These are phyloP conservation scores for Drosophila cracens DNA, from an alignment of 2,888 invertebrate genomes.

Conservation along the genomic window DNA sequence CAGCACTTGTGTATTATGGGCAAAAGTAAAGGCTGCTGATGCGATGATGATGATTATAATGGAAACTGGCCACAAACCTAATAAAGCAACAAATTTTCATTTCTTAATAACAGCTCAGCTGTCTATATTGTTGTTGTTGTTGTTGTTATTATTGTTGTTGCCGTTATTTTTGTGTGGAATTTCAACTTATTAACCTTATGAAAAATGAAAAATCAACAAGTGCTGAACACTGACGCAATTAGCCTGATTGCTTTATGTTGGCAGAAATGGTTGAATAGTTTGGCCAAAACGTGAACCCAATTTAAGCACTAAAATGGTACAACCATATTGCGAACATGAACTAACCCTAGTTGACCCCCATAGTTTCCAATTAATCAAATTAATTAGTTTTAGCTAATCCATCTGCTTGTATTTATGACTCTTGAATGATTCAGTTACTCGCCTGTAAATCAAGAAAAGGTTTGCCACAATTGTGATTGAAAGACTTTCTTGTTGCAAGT, in stretches of 20 bases:
- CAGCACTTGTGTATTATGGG: slow-evolving; percentile 50
- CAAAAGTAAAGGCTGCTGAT: slow-evolving; percentile 57
- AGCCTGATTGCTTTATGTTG: slow-evolving; percentile 37
- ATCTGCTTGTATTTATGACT: no score
- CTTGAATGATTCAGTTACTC: neutral
- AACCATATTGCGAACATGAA: neutral
- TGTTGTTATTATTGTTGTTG: slow-evolving; percentile 8
- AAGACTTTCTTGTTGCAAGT: neutral
- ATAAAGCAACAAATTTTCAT: slow-evolving; percentile 81
- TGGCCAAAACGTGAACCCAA: slow-evolving; percentile 14
- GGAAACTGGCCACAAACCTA: slow-evolving; percentile 49
- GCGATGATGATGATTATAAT: slow-evolving; percentile 54
- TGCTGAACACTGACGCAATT: slow-evolving; percentile 36
- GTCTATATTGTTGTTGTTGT: slow-evolving; percentile 1
- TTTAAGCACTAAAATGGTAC: slow-evolving; percentile 17
- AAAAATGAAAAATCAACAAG: slow-evolving; percentile 60
- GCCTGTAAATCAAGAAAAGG: neutral
- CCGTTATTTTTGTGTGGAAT: slow-evolving; percentile 42
- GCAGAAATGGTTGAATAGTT: slow-evolving; percentile 24
- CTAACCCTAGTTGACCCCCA: slow-evolving; percentile 6
- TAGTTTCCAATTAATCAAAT: slow-evolving; percentile 12
- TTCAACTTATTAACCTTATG: slow-evolving; percentile 69
- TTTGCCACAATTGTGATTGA: neutral
- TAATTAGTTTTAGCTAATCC: slow-evolving; percentile 10
- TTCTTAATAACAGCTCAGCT: slow-evolving; percentile 68